These are phyloP conservation scores for Chiroxiphia lanceolata DNA, from an alignment of 2,797 vertebrate genomes.

Conservation along the genomic window DNA sequence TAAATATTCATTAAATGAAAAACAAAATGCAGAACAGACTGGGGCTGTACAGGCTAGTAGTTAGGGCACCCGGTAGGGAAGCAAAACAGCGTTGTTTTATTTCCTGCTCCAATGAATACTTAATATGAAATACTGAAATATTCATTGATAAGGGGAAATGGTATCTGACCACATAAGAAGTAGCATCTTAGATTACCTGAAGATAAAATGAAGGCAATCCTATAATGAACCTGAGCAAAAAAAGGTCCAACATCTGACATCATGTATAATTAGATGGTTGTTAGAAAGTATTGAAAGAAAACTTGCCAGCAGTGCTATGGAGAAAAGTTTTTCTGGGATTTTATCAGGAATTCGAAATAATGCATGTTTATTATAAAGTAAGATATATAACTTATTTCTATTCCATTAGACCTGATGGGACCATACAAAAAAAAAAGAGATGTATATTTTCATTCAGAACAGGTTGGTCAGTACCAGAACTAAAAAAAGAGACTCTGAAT, in stretches of 20 bases:
- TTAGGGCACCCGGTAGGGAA: not conserved
- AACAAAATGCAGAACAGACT: not conserved
- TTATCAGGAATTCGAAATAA: not conserved
- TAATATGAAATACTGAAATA: conserved; percentile 43
- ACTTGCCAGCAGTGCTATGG: not conserved
- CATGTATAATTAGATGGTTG: not conserved
- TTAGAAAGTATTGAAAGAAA: not conserved
- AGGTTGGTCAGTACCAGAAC: not conserved
- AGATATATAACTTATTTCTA: not conserved
- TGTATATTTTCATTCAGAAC: fast-evolving
- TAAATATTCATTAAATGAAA: conserved; percentile 15
- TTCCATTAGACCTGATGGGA: not conserved
- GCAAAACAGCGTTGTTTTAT: not conserved
- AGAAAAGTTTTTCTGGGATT: not conserved
- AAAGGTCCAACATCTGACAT: not conserved
- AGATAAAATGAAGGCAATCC: not conserved
- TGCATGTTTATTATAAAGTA: not conserved
- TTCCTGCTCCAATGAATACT: conserved; percentile 8
- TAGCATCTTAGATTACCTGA: not conserved
- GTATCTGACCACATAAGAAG: not conserved
- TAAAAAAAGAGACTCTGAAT: not conserved
- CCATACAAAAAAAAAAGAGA: not conserved
- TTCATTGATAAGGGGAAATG: not conserved
- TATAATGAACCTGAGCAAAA: not conserved
- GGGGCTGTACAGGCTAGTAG: not conserved